Evolutionary conservation across 37 sponge, comb jelly and placozoan species (phyloP).

Genomic region (Ianthella basta): DNA sequence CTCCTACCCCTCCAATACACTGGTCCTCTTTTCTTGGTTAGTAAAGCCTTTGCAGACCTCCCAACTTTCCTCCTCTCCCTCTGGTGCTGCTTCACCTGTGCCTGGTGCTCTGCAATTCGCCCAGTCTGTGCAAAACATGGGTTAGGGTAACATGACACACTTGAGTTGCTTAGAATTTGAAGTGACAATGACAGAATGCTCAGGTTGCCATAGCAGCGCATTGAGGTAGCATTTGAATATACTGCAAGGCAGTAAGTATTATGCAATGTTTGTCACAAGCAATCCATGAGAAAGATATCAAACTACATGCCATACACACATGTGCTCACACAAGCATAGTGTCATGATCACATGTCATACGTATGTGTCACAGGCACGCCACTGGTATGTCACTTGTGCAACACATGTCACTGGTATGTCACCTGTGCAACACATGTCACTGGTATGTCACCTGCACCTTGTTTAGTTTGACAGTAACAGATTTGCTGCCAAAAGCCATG

Average conservation of each 20-base stretch:
- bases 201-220: too few species aligned
- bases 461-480: slow-evolving; percentile 42
- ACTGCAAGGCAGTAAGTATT: too few species aligned
- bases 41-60: slow-evolving; percentile 71
- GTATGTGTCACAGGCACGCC: too few species aligned
- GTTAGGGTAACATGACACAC: too few species aligned
- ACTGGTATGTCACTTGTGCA: not conserved
- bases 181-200: too few species aligned
- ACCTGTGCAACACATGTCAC: not conserved
- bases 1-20: slow-evolving; percentile 63
- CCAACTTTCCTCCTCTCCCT: slow-evolving; percentile 71
- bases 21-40: slow-evolving; percentile 56
- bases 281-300: too few species aligned
- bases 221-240: too few species aligned
- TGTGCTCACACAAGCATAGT: not conserved
- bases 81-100: slow-evolving; percentile 54
- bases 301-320: too few species aligned
- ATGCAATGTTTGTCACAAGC: too few species aligned
- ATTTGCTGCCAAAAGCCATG: slow-evolving; percentile 47
- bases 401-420: too few species aligned
- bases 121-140: slow-evolving; percentile 14
- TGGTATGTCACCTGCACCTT: slow-evolving; percentile 24
- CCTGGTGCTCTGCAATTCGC: slow-evolving; percentile 6
- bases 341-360: not conserved
- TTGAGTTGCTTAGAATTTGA: too few species aligned